Conservation (phyloP, 2,888 invertebrate species). For the Anoplius nigerrimus region DNA sequence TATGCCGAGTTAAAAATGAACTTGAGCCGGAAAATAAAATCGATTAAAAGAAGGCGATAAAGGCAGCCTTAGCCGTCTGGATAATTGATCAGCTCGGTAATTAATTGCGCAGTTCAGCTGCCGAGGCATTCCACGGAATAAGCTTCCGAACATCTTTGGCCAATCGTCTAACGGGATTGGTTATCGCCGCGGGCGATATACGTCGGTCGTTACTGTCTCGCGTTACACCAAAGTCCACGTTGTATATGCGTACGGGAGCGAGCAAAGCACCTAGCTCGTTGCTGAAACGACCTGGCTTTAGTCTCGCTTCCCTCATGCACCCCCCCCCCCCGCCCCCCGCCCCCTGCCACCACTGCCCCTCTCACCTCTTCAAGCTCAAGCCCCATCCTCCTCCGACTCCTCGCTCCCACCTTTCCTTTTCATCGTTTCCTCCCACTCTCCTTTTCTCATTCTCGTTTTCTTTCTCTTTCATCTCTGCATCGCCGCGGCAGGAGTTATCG, state of each 20-base stretch:
- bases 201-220: slow-evolving; percentile 14
- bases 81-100: neutral
- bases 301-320: slow-evolving; percentile 13
- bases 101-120: neutral
- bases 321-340: no score
- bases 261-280: slow-evolving; percentile 46
- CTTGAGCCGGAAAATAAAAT: no score
- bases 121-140: no score
- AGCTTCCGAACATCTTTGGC: no score
- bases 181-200: slow-evolving; percentile 28
- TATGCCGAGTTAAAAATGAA: no score
- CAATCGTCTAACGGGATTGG: slow-evolving; percentile 9
- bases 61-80: no score
- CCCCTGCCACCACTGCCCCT: neutral
- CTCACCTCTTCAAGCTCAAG: neutral
- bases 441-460: slow-evolving; percentile 20
- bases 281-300: slow-evolving; percentile 50
- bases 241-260: slow-evolving; percentile 38
- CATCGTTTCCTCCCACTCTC: slow-evolving; percentile 29
- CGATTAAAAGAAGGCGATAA: no score
- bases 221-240: slow-evolving; percentile 24
- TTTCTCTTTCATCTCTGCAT: slow-evolving; percentile 19
- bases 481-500: slow-evolving; percentile 45
- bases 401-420: slow-evolving; percentile 4
- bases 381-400: neutral